These are phyloP conservation scores for Meandrusa payeni DNA, from an alignment of 2,888 invertebrate genomes.

Conservation along the genomic window DNA sequence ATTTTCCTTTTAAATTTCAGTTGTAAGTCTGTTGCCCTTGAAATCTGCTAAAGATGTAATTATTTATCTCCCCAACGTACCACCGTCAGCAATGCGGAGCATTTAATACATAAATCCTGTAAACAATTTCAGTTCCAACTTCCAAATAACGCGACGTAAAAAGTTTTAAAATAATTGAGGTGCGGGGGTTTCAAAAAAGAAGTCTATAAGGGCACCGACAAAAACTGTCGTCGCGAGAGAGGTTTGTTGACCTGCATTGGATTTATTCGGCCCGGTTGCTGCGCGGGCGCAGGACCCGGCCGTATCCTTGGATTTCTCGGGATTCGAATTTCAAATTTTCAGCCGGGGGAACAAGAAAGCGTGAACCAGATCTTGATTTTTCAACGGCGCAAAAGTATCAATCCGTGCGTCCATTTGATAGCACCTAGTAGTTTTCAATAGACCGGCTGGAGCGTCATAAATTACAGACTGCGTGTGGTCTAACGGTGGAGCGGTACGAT, in stretches of 20 bases:
- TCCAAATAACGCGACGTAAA: slow-evolving; percentile 54
- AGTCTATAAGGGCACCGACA: slow-evolving; percentile 62
- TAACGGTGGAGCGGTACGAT: slow-evolving; percentile 16
- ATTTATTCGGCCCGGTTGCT: slow-evolving; percentile 58
- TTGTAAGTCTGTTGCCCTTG: too few relatives aligned
- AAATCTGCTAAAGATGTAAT: slow-evolving; percentile 23
- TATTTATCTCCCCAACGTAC: slow-evolving; percentile 12
- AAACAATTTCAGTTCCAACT: slow-evolving; percentile 50
- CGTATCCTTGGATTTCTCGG: slow-evolving; percentile 61
- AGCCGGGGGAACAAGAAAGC: slow-evolving; percentile 61
- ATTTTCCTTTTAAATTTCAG: too few relatives aligned
- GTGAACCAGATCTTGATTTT: slow-evolving; percentile 46
- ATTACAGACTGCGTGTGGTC: slow-evolving; percentile 28
- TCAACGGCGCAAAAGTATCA: slow-evolving; percentile 24
- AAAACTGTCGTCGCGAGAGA: slow-evolving; percentile 66
- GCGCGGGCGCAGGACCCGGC: slow-evolving; percentile 39
- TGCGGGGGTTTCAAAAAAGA: slow-evolving; percentile 55
- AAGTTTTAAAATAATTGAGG: slow-evolving; percentile 74
- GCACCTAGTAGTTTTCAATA: slow-evolving; percentile 17
- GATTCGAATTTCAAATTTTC: slow-evolving; percentile 79
- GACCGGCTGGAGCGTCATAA: slow-evolving; percentile 17
- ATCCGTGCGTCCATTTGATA: slow-evolving; percentile 7
- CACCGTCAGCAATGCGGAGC: slow-evolving; percentile 42
- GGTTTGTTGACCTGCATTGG: slow-evolving; percentile 58
- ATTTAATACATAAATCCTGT: slow-evolving; percentile 61